Conservation (phyloP, 2,113 vertebrate species). For the Muscicapa adusta region DNA sequence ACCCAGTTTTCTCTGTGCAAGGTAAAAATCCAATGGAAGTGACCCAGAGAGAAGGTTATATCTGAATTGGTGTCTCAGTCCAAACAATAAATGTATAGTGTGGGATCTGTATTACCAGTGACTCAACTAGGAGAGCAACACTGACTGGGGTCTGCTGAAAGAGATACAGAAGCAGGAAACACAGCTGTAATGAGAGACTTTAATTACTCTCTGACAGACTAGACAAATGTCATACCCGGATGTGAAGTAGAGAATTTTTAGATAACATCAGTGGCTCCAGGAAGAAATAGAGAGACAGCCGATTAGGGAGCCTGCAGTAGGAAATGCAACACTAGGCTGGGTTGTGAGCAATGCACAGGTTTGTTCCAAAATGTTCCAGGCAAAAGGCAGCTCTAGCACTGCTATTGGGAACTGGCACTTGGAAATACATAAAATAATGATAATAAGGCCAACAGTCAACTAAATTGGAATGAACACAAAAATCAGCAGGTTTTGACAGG, state of each 20-base stretch:
- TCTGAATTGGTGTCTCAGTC: neutral
- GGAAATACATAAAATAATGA: neutral
- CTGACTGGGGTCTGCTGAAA: neutral
- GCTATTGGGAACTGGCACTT: neutral
- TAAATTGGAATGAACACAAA: neutral
- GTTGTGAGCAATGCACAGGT: neutral
- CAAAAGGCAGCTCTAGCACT: neutral
- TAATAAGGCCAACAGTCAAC: neutral
- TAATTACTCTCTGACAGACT: slow-evolving; percentile 10
- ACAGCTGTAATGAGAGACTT: neutral
- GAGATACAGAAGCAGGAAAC: slow-evolving; percentile 9
- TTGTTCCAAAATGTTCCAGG: neutral
- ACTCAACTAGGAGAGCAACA: neutral
- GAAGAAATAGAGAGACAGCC: neutral
- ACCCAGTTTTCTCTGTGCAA: neutral
- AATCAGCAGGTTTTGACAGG: neutral
- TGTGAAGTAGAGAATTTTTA: neutral
- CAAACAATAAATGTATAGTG: neutral
- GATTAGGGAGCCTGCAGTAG: neutral
- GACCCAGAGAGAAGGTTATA: neutral
- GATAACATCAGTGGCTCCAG: neutral
- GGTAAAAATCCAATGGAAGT: neutral
- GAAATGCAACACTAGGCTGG: neutral
- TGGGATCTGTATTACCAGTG: neutral
- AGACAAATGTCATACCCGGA: neutral